Base-by-base conservation (phyloP, 2,113 vertebrate genomes). In the Clupea harengus region DNA sequence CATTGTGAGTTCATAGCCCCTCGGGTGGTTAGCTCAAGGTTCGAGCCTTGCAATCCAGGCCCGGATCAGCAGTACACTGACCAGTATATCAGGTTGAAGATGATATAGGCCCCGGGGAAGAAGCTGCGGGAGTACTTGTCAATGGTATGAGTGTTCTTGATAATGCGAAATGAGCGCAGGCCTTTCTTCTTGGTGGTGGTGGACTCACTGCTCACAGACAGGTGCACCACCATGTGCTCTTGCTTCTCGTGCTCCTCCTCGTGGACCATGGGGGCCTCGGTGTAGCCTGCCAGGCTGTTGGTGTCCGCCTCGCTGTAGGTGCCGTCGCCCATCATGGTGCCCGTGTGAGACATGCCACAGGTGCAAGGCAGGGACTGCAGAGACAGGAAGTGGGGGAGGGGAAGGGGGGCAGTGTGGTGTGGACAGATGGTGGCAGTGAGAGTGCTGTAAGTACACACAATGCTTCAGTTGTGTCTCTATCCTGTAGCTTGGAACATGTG, bases 81-180 rank as follows among this genome's bases (percentile, higher is more conserved):
- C 98, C 98, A 99, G 90, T 99, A 99, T 93, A 99, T 96, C 85
- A 99, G 94, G 92, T 99, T 99, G 93, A 99, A 99, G 93, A 99
- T 95, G 91, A 99, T 98, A 89, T 97, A 99, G 0, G 96, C 96
- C 47, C 96, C 97, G 22, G 98, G 98, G 85, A 99, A 99, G 92
- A 99, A 96, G 93, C 98, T 88, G 88, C 97, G 95, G 46, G 97
- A 99, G 92, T 98, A 99, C 87, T 97, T 99, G 91, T 99, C 98
- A 17, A 99, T 99, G 82, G 96, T 93, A 0, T 99, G 98, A 2
- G 96, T 98, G 91, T 99, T 98, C 93, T 97, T 95, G 85, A 99
- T 97, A 89, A 99, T 96, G 84, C 95, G 95, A 20, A 96, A 93
- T 67, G 95, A 93, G 60, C 96, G 89, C 82, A 97, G 86, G 83